A percentile compares a stretch with the other conserved stretches of the same genome.
Conservation (phyloP, 92 coral and sea anemone species). For the Epizoanthus illoricatus region DNA sequence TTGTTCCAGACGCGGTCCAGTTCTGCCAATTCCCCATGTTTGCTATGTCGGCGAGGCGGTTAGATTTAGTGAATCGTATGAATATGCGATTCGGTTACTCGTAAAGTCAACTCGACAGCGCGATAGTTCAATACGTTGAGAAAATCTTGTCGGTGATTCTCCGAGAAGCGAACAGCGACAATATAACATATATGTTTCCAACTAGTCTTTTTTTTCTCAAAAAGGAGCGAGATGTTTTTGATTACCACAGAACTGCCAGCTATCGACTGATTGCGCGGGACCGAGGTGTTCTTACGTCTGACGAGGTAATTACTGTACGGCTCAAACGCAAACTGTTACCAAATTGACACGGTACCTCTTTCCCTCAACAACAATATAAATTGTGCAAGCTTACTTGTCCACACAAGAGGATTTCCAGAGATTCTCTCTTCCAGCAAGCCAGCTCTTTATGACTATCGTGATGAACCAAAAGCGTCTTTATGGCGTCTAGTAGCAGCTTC, state of each 20-base stretch:
- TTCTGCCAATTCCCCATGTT: conserved; percentile 6
- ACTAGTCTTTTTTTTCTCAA: no score
- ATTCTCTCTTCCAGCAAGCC: no score
- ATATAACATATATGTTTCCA: no score
- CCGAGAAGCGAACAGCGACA: no score
- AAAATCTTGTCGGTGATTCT: no score
- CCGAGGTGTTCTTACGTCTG: neutral
- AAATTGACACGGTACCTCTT: neutral
- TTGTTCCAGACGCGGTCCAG: neutral
- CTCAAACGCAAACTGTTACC: neutral
- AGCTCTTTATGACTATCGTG: neutral
- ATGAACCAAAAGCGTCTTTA: conserved; percentile 8
- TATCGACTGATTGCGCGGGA: neutral
- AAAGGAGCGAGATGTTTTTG: neutral
- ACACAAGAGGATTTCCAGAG: no score
- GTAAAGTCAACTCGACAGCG: no score
- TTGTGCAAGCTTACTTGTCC: no score
- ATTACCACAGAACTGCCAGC: neutral
- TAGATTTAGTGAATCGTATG: neutral
- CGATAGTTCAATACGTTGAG: no score
- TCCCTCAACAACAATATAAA: neutral
- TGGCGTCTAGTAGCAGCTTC: conserved; percentile 8
- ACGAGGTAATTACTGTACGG: neutral
- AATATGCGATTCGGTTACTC: neutral
- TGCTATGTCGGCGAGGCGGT: neutral